A percentile compares a stretch with the other conserved stretches of the same genome.
These are phyloP conservation scores for Proctacanthus coquilletti DNA, from an alignment of 1,140 invertebrate genomes.

Conservation along the genomic window DNA sequence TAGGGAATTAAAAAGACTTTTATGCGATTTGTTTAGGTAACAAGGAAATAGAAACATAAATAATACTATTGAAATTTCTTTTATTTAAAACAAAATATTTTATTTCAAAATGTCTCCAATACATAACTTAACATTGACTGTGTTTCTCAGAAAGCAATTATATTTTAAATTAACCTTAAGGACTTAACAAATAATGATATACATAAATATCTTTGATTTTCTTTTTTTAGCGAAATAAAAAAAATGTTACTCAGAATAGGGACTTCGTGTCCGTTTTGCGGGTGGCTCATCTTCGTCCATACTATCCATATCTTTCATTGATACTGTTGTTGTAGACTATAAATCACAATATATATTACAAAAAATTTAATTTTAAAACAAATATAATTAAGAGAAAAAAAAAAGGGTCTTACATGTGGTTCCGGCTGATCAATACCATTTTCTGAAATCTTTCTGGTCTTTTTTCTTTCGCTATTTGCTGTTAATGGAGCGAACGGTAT, in stretches of 20 bases:
- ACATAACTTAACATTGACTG: too few relatives aligned
- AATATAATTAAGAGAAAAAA: not conserved
- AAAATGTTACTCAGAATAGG: not conserved
- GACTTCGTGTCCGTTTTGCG: not conserved
- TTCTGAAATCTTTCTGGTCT: not conserved
- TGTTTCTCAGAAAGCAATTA: too few relatives aligned
- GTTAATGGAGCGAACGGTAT: not conserved
- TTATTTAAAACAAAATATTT: too few relatives aligned
- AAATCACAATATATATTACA: not conserved
- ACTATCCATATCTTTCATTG: not conserved
- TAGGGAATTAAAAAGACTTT: too few relatives aligned
- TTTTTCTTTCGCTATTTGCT: not conserved
- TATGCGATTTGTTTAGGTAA: too few relatives aligned
- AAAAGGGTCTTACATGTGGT: not conserved
- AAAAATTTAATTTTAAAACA: not conserved
- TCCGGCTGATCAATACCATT: not conserved
- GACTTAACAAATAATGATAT: not conserved
- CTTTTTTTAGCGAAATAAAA: not conserved
- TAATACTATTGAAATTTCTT: too few relatives aligned
- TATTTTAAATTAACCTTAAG: not conserved
- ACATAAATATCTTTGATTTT: not conserved
- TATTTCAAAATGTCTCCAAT: too few relatives aligned
- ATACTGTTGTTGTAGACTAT: not conserved
- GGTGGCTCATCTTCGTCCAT: constrained; percentile 1
- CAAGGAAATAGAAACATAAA: too few relatives aligned